A percentile compares a stretch with the other conserved stretches of the same genome.
Evolutionary conservation across 1,140 invertebrate species (phyloP).

Genomic region (Hirudo medicinalis): DNA sequence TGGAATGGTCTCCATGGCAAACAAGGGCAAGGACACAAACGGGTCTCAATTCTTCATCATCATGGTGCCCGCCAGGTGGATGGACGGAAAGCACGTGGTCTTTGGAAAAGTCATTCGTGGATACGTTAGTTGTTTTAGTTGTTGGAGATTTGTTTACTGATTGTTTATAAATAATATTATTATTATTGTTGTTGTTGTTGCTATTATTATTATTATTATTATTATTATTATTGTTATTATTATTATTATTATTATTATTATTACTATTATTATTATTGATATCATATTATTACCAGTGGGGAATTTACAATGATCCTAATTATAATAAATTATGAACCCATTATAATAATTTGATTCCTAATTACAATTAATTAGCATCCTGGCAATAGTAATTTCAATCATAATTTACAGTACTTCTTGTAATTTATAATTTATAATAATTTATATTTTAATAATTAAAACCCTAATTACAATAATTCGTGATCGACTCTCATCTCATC

Average conservation of each 20-base stretch:
- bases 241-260: background rate
- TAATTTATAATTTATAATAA: too few relatives aligned
- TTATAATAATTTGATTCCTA: too few relatives aligned
- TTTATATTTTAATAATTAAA: too few relatives aligned
- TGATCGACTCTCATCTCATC: background rate
- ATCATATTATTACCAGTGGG: background rate
- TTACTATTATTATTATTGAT: background rate
- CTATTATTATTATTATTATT: too few relatives aligned
- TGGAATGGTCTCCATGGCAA: conserved; percentile 88
- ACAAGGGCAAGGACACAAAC: conserved; percentile 43
- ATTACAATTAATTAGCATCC: too few relatives aligned
- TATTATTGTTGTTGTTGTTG: background rate
- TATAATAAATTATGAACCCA: too few relatives aligned
- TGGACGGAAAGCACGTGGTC: conserved; percentile 81
- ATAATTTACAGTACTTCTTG: too few relatives aligned
- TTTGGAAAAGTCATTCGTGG: conserved; percentile 67
- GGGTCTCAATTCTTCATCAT: conserved; percentile 49
- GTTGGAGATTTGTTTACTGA: too few relatives aligned
- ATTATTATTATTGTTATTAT: too few relatives aligned
- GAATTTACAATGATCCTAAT: too few relatives aligned
- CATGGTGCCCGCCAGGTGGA: conserved; percentile 80
- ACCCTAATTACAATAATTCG: too few relatives aligned
- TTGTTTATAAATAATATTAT: background rate
- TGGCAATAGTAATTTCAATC: too few relatives aligned
- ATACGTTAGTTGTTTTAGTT: conserved; percentile 20